Evolutionary conservation across 2,797 vertebrate species (phyloP).

Genomic region (Buceros bicornis): DNA sequence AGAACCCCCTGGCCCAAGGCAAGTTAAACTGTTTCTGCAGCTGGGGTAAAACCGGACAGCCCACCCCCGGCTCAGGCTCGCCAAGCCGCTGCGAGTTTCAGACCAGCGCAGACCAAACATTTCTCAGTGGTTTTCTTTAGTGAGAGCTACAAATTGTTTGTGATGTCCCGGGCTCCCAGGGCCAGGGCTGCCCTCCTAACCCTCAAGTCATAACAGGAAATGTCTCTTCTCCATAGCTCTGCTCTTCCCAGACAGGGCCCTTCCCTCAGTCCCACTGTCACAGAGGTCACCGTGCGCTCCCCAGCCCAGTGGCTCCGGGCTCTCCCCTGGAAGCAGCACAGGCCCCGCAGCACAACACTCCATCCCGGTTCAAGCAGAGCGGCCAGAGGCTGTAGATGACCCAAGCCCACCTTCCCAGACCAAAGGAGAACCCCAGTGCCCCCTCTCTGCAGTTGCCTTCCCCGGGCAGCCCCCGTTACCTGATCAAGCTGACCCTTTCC

Average conservation of each 20-base stretch:
- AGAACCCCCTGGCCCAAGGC: not conserved
- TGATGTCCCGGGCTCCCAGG: constrained; percentile 56
- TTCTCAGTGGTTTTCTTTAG: not conserved
- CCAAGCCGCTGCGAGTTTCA: not conserved
- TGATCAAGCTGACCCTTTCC: constrained; percentile 90
- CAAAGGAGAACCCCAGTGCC: not conserved
- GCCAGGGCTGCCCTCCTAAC: constrained; percentile 40
- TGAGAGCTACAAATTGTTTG: not conserved
- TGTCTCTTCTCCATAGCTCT: not conserved
- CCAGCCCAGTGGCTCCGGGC: not conserved
- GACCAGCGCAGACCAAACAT: not conserved
- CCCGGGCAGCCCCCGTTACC: constrained; percentile 75
- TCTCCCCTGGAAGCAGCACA: not conserved
- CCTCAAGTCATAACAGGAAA: constrained; percentile 72
- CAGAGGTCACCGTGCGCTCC: not conserved
- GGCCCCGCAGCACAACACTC: not conserved
- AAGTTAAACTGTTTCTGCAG: not conserved
- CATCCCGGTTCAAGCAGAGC: rapidly evolving
- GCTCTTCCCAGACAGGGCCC: constrained; percentile 33
- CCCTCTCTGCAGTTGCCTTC: not conserved
- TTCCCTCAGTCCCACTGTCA: not conserved
- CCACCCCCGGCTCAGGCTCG: not conserved
- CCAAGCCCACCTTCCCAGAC: not conserved
- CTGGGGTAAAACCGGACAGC: not conserved
- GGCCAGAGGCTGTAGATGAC: not conserved